Percentiles rank a stretch among this genome's conserved stretches.
These are phyloP conservation scores for Steinernema feltiae DNA, from an alignment of 1,140 invertebrate species.

Conservation along the genomic window DNA sequence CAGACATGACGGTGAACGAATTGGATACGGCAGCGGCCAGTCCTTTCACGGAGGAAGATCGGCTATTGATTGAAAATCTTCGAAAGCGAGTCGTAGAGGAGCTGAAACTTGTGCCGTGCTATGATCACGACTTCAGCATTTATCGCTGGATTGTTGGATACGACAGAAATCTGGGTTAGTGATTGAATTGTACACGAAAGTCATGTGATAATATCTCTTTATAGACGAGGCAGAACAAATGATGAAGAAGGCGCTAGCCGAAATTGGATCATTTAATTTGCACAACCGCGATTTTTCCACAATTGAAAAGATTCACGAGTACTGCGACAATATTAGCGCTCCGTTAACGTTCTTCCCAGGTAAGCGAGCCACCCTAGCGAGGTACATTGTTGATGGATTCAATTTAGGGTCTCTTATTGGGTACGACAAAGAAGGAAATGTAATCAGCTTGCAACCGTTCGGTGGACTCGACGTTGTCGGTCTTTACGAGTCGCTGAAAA, in stretches of 20 bases:
- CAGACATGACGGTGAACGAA: not conserved
- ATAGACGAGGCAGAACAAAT: slow-evolving; percentile 45
- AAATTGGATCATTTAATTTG: slow-evolving; percentile 39
- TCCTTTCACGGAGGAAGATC: not conserved
- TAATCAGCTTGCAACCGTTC: slow-evolving; percentile 44
- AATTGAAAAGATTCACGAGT: slow-evolving; percentile 37
- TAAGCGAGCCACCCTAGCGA: not conserved
- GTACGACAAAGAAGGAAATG: slow-evolving; percentile 49
- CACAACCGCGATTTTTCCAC: slow-evolving; percentile 41
- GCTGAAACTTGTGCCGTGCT: slow-evolving; percentile 42
- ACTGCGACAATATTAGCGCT: slow-evolving; percentile 40
- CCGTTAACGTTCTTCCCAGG: slow-evolving; percentile 43
- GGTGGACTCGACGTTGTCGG: slow-evolving; percentile 42
- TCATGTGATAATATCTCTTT: slow-evolving; percentile 9
- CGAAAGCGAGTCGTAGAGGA: slow-evolving; percentile 20
- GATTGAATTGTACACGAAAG: not conserved
- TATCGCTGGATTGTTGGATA: slow-evolving; percentile 48
- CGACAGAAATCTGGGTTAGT: slow-evolving; percentile 42
- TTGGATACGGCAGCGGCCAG: not conserved
- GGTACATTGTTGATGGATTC: not conserved
- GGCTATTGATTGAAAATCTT: not conserved
- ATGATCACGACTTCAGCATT: slow-evolving; percentile 38
- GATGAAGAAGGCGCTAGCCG: slow-evolving; percentile 33
- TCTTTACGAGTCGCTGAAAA: slow-evolving; percentile 34
- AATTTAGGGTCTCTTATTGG: slow-evolving; percentile 45